Percentiles rank a stretch among this genome's conserved stretches.
Evolutionary conservation across 92 coral and sea anemone species (phyloP).

Genomic region (Micromussa lordhowensis): DNA sequence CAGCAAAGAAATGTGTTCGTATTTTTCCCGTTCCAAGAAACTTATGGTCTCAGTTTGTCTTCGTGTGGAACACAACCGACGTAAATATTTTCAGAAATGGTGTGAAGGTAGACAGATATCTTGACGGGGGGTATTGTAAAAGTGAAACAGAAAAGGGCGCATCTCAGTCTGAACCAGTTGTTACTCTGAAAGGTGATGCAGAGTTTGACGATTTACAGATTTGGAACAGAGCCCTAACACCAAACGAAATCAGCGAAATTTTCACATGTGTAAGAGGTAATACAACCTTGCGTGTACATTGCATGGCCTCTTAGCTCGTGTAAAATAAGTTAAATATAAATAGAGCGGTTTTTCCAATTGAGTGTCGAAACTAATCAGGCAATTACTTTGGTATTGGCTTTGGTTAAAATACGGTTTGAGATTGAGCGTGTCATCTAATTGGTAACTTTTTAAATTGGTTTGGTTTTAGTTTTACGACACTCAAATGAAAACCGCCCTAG

Average conservation of each 20-base stretch:
- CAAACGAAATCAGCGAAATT: slow-evolving; percentile 26
- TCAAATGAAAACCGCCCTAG: too few relatives aligned
- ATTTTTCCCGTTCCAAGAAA: slow-evolving; percentile 13
- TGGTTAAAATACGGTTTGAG: too few relatives aligned
- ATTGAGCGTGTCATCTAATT: too few relatives aligned
- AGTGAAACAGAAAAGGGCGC: neutral
- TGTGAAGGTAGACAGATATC: neutral
- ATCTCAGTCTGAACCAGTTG: neutral
- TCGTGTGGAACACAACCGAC: slow-evolving; percentile 23
- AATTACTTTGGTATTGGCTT: too few relatives aligned
- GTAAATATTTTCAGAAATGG: slow-evolving; percentile 25
- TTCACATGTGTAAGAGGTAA: slow-evolving; percentile 29
- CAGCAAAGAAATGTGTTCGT: neutral
- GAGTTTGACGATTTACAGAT: slow-evolving; percentile 57
- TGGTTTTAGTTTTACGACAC: too few relatives aligned
- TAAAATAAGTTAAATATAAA: too few relatives aligned
- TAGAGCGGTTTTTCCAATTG: too few relatives aligned
- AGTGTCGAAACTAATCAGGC: too few relatives aligned
- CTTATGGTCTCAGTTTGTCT: slow-evolving; percentile 31
- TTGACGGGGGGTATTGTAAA: neutral
- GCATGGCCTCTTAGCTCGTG: too few relatives aligned
- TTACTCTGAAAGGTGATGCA: slow-evolving; percentile 37
- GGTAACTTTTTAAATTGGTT: too few relatives aligned
- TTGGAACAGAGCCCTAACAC: slow-evolving; percentile 14
- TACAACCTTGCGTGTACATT: too few relatives aligned